These are phyloP conservation scores for Cremastinae sp. DNA, from an alignment of 2,888 invertebrate genomes.

Conservation along the genomic window DNA sequence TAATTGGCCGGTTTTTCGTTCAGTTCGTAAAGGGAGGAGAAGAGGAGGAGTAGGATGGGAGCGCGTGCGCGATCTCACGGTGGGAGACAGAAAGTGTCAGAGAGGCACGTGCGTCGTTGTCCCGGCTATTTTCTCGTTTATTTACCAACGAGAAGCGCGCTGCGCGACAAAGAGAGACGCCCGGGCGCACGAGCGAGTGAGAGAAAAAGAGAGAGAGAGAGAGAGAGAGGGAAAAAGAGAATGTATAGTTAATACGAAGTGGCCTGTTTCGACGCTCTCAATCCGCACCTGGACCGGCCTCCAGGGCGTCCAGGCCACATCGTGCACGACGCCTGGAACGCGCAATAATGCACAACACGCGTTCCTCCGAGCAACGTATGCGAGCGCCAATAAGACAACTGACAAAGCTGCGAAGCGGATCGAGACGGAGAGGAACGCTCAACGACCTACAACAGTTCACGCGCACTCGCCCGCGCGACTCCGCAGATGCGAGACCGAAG, in stretches of 20 bases:
- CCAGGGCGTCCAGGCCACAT: slow-evolving; percentile 61
- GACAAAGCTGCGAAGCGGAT: slow-evolving; percentile 30
- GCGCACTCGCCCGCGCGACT: slow-evolving; percentile 25
- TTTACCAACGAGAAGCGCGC: slow-evolving; percentile 52
- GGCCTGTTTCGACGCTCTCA: slow-evolving; percentile 70
- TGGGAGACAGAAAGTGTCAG: slow-evolving; percentile 42
- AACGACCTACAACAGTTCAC: slow-evolving; percentile 35
- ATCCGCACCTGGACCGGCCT: slow-evolving; percentile 66
- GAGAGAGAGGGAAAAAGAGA: slow-evolving; percentile 28
- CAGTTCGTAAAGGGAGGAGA: slow-evolving; percentile 25
- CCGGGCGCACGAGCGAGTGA: slow-evolving; percentile 6
- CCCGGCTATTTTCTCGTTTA: slow-evolving; percentile 51
- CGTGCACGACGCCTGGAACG: slow-evolving; percentile 51
- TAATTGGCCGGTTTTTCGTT: slow-evolving; percentile 19
- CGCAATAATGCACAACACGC: slow-evolving; percentile 46
- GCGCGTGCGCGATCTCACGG: slow-evolving; percentile 52
- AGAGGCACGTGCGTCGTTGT: slow-evolving; percentile 50
- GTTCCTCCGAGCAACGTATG: slow-evolving; percentile 10
- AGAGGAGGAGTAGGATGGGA: slow-evolving; percentile 33
- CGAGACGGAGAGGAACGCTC: slow-evolving; percentile 29
- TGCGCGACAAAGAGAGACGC: slow-evolving; percentile 17
- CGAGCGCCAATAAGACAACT: slow-evolving; percentile 10
- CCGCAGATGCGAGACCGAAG: not conserved
- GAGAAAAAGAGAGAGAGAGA: slow-evolving; percentile 29
- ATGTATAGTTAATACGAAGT: slow-evolving; percentile 57